Conservation (phyloP, 2,113 vertebrate genomes). For the Taurulus bubalis region DNA sequence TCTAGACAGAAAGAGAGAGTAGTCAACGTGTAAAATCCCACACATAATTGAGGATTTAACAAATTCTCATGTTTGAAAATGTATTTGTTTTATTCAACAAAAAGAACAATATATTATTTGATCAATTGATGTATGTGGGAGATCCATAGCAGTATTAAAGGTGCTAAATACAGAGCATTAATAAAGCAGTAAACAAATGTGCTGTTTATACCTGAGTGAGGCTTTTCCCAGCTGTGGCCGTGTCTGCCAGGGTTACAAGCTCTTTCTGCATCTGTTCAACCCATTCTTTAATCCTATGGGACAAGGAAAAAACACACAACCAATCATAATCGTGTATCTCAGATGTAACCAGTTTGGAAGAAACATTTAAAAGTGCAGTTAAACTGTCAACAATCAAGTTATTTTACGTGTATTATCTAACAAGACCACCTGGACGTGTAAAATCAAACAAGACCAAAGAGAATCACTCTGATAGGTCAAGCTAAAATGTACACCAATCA, state of each 20-base stretch:
- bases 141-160: neutral
- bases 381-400: slow-evolving; percentile 62
- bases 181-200: neutral
- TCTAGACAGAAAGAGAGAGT: slow-evolving; percentile 79
- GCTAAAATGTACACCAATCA: slow-evolving; percentile 55
- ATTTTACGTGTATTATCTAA: slow-evolving; percentile 13
- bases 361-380: slow-evolving; percentile 52
- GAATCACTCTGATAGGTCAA: slow-evolving; percentile 37
- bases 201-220: slow-evolving; percentile 85
- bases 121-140: neutral
- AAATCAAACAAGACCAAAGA: slow-evolving; percentile 59
- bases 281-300: slow-evolving; percentile 94
- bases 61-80: neutral
- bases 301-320: slow-evolving; percentile 50
- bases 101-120: neutral
- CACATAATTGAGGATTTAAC: neutral
- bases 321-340: slow-evolving; percentile 24
- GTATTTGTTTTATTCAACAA: neutral
- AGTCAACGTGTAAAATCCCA: neutral
- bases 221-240: slow-evolving; percentile 89
- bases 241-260: slow-evolving; percentile 90
- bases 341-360: slow-evolving; percentile 27
- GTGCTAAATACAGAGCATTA: neutral
- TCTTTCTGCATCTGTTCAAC: slow-evolving; percentile 98
- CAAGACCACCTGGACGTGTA: slow-evolving; percentile 14